Evolutionary conservation across 2,888 invertebrate species (phyloP).

Genomic region (Lasioglossum marginatum): DNA sequence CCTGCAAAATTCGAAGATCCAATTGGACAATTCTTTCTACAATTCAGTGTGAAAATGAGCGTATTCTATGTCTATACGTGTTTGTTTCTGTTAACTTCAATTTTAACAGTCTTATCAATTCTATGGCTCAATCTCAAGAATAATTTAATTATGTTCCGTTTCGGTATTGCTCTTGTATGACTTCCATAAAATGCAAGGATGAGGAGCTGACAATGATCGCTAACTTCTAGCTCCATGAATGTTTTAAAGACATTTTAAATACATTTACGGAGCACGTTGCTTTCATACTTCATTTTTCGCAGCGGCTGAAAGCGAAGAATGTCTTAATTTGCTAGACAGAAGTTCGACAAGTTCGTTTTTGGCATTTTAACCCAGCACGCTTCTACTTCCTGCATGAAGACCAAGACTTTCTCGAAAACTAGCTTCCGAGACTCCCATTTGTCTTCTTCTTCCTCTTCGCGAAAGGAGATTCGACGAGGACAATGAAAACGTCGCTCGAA

Average conservation of each 20-base stretch:
- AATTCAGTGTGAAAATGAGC: neutral
- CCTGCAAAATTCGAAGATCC: neutral
- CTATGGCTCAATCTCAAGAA: no score
- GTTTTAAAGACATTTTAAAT: neutral
- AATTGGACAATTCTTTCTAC: no score
- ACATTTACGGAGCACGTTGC: neutral
- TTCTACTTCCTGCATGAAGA: no score
- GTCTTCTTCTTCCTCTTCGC: conserved; percentile 33
- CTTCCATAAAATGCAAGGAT: neutral
- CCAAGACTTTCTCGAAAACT: conserved; percentile 15
- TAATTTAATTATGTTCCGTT: no score
- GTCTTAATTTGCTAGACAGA: neutral
- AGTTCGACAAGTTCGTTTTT: neutral
- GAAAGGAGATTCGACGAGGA: conserved; percentile 40
- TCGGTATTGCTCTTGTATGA: neutral
- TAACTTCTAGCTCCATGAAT: neutral
- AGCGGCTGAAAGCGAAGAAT: neutral
- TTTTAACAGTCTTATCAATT: no score
- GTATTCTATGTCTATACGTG: no score
- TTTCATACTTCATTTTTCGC: neutral
- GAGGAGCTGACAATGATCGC: neutral
- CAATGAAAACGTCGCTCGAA: conserved; percentile 36
- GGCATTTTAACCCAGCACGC: neutral
- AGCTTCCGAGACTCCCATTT: conserved; percentile 50
- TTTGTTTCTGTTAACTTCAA: neutral